Conservation (phyloP, 2,888 invertebrate genomes). For the Neocrepidodera transversa region DNA sequence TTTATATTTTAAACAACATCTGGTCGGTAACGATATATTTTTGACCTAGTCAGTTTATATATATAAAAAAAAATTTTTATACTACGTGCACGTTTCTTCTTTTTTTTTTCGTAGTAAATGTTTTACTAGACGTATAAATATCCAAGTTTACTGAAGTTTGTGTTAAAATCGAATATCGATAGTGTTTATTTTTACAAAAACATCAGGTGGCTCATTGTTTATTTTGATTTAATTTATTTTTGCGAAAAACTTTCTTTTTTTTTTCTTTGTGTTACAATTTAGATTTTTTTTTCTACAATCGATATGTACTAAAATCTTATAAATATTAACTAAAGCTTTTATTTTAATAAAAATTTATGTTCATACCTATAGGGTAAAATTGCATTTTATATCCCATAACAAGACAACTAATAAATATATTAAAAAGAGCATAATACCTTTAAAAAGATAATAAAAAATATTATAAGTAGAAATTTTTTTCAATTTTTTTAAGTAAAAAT, state of each 20-base stretch:
- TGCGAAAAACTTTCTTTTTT: constrained; percentile 33
- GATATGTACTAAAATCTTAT: too few species aligned
- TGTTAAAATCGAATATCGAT: constrained; percentile 29
- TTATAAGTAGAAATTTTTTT: too few species aligned
- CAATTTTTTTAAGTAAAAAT: too few species aligned
- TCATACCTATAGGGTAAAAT: too few species aligned
- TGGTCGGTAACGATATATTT: constrained; percentile 7
- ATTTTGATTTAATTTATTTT: constrained; percentile 40
- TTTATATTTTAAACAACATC: too few species aligned
- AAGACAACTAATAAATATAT: too few species aligned
- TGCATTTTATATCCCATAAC: too few species aligned
- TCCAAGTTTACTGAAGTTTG: constrained; percentile 25
- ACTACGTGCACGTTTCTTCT: constrained; percentile 10
- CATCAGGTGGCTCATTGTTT: constrained; percentile 39
- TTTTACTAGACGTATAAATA: constrained; percentile 24
- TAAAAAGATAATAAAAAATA: too few species aligned
- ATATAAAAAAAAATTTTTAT: not conserved
- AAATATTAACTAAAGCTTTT: too few species aligned
- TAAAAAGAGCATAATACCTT: too few species aligned
- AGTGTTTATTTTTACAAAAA: constrained; percentile 37
- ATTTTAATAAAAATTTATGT: too few species aligned
- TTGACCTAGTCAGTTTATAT: constrained; percentile 7
- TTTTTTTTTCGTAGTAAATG: constrained; percentile 22
- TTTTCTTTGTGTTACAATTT: constrained; percentile 31
- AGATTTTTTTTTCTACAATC: too few species aligned